A percentile compares a stretch with the other conserved stretches of the same genome.
phyloP scores from a whole-genome alignment of 2,113 vertebrate species.

The Neoarius graeffei region DNA sequence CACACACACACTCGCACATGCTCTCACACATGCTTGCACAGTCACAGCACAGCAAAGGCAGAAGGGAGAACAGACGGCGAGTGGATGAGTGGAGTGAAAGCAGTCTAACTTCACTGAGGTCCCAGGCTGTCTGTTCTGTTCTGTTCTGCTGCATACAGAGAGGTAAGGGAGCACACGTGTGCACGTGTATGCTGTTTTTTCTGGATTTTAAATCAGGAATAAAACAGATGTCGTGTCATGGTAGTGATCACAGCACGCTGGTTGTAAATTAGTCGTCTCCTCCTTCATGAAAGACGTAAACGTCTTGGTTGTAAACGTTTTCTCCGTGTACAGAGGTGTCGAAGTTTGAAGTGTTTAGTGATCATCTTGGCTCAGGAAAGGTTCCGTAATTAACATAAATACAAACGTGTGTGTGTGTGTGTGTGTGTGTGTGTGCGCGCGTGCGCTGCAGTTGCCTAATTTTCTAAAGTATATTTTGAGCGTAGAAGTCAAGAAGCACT shows the following conservation, averaged over 20 bases:
- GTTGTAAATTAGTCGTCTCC: background rate
- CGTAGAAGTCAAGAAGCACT: background rate
- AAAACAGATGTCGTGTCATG: background rate
- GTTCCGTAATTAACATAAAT: background rate
- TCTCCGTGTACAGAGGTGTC: background rate
- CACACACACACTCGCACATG: background rate
- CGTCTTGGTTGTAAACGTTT: background rate
- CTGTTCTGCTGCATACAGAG: background rate
- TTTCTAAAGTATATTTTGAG: background rate
- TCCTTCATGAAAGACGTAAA: background rate
- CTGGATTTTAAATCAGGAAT: background rate
- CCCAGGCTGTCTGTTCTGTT: background rate
- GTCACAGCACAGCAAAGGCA: constrained; percentile 1
- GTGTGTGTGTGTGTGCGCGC: background rate
- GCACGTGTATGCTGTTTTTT: constrained; percentile 27
- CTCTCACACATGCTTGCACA: constrained; percentile 24
- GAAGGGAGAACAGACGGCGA: constrained; percentile 11
- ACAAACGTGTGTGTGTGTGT: background rate
- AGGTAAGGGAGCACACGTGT: constrained; percentile 28
- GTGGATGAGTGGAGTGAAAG: constrained; percentile 1
- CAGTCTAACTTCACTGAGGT: constrained; percentile 16
- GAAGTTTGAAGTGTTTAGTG: background rate
- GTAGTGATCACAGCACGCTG: background rate
- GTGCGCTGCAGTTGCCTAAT: background rate
- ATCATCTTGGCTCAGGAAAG: background rate